Evolutionary conservation across 2,113 vertebrate genomes (phyloP), one percentile per base, ranked within the genome.

Genomic region (Oryzias woworae): DNA sequence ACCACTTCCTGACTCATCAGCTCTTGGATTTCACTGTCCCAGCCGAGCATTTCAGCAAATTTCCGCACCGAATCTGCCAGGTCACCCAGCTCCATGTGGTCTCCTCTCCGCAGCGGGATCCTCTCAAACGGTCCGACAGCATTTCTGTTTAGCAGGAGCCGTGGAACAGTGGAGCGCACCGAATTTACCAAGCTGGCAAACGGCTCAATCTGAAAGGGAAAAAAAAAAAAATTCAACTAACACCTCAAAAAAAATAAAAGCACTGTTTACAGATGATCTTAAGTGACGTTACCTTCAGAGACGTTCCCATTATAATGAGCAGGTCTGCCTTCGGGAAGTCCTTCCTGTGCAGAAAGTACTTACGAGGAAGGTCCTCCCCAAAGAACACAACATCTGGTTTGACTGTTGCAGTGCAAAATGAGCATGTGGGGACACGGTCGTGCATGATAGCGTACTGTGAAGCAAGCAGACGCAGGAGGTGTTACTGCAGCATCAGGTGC

Each of bases 351-450:
- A 88, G 85, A 68, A 90, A 91, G 75, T 93, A 94, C 23, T 86
- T 92, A 61, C 92, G 67, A 2, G 92, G 92, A 17, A 94, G 89
- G 60, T 93, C 91, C 72, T 93, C 92, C 24, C 93, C 92, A 41
- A 94, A 93, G 71, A 93, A 94, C 50, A 93, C 93, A 1, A 93
- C 78, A 2, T 93, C 92, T 0, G 92, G 92, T 73, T 94, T 93
- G 57, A 92, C 91, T 0, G 91, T 91, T n/a, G 88, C 93, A 0
- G 88, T 75, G 12, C 92, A 93, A 73, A 92, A 91, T 0, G 89
- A 67, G 53, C 92, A 93, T 4, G 67, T 77, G 14, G 91, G 93
- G 36, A 92, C 46, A 0, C 47, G 63, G 60, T 84, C 90, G 4
- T 44, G 89, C 87, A 94, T 92, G 46, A 94, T 93, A n/a, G 80